phyloP scores from a whole-genome alignment of 2,888 invertebrate species.

The Cloeon dipterum region DNA sequence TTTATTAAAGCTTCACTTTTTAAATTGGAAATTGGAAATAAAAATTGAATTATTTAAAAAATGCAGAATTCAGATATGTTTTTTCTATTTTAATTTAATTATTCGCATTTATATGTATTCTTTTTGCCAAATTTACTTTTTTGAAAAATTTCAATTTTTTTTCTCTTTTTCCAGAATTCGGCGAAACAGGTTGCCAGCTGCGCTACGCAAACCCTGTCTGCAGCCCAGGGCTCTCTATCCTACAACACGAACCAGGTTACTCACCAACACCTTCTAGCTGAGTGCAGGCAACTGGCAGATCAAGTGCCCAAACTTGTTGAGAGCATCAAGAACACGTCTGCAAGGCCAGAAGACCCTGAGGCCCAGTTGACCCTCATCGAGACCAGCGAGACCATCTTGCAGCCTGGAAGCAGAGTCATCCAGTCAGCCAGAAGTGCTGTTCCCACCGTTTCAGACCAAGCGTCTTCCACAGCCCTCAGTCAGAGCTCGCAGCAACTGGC shows the following conservation, averaged over 20 bases:
- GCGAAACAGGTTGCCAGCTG: slow-evolving; percentile 70
- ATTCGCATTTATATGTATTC: not conserved
- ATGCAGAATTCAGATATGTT: too few relatives aligned
- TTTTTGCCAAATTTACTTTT: not conserved
- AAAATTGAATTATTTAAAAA: too few relatives aligned
- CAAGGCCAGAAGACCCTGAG: slow-evolving; percentile 44
- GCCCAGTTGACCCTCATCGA: slow-evolving; percentile 61
- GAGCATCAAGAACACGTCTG: slow-evolving; percentile 44
- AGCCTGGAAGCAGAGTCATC: slow-evolving; percentile 45
- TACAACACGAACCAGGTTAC: slow-evolving; percentile 42
- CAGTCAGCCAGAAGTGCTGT: slow-evolving; percentile 57
- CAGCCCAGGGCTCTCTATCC: slow-evolving; percentile 58
- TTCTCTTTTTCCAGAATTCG: slow-evolving; percentile 31
- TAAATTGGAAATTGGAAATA: slow-evolving; percentile 2
- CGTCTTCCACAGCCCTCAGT: slow-evolving; percentile 48
- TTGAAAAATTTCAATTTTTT: not conserved
- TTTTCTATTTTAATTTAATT: slow-evolving; percentile 5
- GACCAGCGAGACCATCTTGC: slow-evolving; percentile 52
- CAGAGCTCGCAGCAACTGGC: slow-evolving; percentile 44
- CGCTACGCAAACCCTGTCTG: slow-evolving; percentile 76
- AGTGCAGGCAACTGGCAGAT: slow-evolving; percentile 50
- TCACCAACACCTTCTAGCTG: slow-evolving; percentile 48
- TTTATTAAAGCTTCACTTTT: too few relatives aligned
- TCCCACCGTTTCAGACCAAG: slow-evolving; percentile 59
- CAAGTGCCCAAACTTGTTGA: slow-evolving; percentile 62